Evolutionary conservation across 30 jellyfish, hydroid and myxozoan species (phyloP), one percentile per base, ranked within the genome.

Genomic region (Turritopsis rubra): DNA sequence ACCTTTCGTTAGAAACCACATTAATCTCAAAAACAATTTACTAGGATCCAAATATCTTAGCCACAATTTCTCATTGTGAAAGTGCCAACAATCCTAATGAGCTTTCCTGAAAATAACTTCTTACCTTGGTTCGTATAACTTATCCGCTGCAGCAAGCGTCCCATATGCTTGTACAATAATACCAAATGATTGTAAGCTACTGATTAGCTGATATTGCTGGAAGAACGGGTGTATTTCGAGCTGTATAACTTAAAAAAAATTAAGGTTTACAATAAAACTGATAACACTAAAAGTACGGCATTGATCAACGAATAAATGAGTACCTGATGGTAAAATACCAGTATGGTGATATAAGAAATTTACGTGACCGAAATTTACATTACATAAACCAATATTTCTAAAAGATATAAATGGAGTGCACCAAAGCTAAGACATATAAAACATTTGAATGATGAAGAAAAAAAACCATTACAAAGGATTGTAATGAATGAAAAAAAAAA

Each of bases 41-140:
- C n/a, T n/a, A n/a, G n/a, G n/a, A n/a, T n/a, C n/a, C n/a, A n/a
- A n/a, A n/a, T n/a, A n/a, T n/a, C n/a, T n/a, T n/a, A n/a, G n/a
- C n/a, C n/a, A n/a, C n/a, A n/a, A n/a, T n/a, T n/a, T n/a, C n/a
- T n/a, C n/a, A n/a, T n/a, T n/a, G n/a, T n/a, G n/a, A n/a, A n/a
- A n/a, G n/a, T n/a, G n/a, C n/a, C n/a, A n/a, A n/a, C n/a, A n/a
- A n/a, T n/a, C n/a, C n/a, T n/a, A n/a, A n/a, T n/a, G n/a, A n/a
- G n/a, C n/a, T n/a, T n/a, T n/a, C n/a, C n/a, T n/a, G n/a, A 41
- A 41, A 5, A 3, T 13, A 41, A 41, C 5, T 13, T 3, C 19
- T 27, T 27, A 68, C 77, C 77, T 68, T 68, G 77, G 77, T 19
- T 68, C 77, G 21, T 68, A 68, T 22, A 68, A n/a, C 77, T 68